Percentiles rank a stretch among this genome's conserved stretches.
phyloP scores from a whole-genome alignment of 2,113 vertebrate genomes.

The Proteles cristata region DNA sequence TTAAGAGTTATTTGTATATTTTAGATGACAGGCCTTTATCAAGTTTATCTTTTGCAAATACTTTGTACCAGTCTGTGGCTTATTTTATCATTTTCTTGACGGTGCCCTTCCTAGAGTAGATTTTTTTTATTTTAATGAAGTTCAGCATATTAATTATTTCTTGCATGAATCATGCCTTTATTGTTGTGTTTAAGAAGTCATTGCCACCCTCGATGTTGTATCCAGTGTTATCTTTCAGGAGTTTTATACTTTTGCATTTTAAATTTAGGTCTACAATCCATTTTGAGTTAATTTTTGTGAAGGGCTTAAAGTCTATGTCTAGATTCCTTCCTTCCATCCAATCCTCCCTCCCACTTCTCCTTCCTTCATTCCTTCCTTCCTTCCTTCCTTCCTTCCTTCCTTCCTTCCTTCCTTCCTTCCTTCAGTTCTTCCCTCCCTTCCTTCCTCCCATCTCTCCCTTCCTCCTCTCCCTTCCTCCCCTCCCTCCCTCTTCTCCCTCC shows the following conservation, averaged over 20 bases:
- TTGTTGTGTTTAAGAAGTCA: not conserved
- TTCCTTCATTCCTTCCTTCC: too few species aligned
- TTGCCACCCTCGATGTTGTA: not conserved
- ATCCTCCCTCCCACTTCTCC: not conserved
- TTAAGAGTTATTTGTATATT: not conserved
- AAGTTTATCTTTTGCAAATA: constrained; percentile 13
- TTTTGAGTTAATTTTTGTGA: constrained; percentile 36
- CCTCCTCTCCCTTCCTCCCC: too few species aligned
- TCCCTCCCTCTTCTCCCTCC: too few species aligned
- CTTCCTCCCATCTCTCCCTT: too few species aligned
- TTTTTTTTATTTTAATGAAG: constrained; percentile 10
- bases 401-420: too few species aligned
- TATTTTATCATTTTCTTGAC: constrained; percentile 1
- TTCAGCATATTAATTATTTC: constrained; percentile 12
- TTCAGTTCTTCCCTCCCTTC: too few species aligned
- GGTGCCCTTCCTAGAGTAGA: not conserved
- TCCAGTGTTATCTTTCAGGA: not conserved
- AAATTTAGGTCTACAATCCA: not conserved
- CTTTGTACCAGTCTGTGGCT: not conserved
- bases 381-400: too few species aligned
- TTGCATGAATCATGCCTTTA: not conserved
- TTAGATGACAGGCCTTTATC: not conserved
- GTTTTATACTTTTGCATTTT: constrained; percentile 32
- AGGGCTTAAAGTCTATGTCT: not conserved
- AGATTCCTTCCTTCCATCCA: not conserved